Evolutionary conservation across 2,113 vertebrate genomes (phyloP), one percentile per base, ranked within the genome.

Genomic region (Oriolus oriolus): DNA sequence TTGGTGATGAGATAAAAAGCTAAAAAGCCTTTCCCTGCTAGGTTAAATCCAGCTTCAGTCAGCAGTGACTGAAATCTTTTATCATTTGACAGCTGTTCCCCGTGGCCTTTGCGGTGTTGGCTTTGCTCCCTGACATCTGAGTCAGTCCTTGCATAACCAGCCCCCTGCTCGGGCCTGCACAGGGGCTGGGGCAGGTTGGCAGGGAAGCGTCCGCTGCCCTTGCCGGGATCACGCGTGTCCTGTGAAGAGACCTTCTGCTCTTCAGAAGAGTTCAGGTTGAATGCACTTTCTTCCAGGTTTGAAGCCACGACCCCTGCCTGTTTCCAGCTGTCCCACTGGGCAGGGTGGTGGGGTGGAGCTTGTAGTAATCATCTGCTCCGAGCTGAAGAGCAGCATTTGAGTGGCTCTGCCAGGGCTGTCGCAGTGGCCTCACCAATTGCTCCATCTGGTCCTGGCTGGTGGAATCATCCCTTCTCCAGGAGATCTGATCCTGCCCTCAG

Each of bases 1-100:
- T 61, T 83, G 74, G 66, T 94, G 92, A 93, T 69, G 78, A 93
- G 84, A 90, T 77, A 95, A 49, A 89, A 95, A 96, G 93, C 79
- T 92, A 91, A 42, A 89, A 93, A 96, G 91, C 78, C 84, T 86
- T 92, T 79, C 88, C 75, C 89, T 64, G 66, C 60, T 22, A 63
- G 53, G 26, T 89, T 87, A 88, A 93, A 95, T 77, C 76, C 81
- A 89, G 75, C 93, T 82, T 89, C 24, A n/a, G 56, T 92, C 90
- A 94, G 85, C 84, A 87, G 59, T 41, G 93, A 84, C 80, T 83
- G 81, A 91, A 93, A 84, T 86, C 71, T 90, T 87, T 70, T 85
- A 21, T 66, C 90, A 9, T 93, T 83, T 79, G 78, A 85, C 86
- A 89, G 90, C 86, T 92, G 93, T 85, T 90, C 64, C 50, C 85